Evolutionary conservation across 1,140 invertebrate species (phyloP), one percentile per base, ranked within the genome.

Genomic region (Sinella curviseta): DNA sequence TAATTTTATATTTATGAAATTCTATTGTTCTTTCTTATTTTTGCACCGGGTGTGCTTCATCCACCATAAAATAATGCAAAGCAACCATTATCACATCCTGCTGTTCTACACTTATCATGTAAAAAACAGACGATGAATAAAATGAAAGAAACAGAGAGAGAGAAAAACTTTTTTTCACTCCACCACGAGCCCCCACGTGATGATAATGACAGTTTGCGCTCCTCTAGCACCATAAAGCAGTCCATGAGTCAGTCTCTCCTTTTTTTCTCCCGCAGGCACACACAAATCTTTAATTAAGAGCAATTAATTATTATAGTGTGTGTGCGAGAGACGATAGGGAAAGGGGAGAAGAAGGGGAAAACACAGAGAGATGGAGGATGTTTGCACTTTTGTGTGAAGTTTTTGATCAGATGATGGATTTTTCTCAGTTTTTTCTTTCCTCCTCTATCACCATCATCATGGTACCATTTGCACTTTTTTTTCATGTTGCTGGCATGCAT

Each of bases 201-300:
- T 70, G 65, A 70, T 70, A 70, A 70, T 33, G 65, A 70, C 65
- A 70, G 65, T 65, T 65, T 65, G 8, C 20, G 8, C 39, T 20
- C 8, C 8, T 20, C 39, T 12, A 48, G 20, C 20, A 12, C 57
- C 14, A 60, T 26, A 4, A 33, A 31, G 28, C 26, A 70, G 2
- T 31, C 31, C 31, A 70, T 70, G 2, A 31, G 65, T 24, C n/a
- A 70, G 65, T 24, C 30, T 31, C 65, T n/a, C n/a, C n/a, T n/a
- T n/a, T n/a, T n/a, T n/a, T n/a, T n/a, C n/a, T 70, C 65, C 26
- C 3, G 65, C 65, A 70, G 26, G 65, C 31, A 33, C 65, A 48
- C 39, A 48, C 8, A 48, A 70, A 70, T 70, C 65, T 70, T 70
- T 70, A 70, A 70, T 70, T 70, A 70, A 70, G 65, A 70, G 65